Base-by-base conservation (phyloP, 2,113 vertebrate species). In the Nipponia nippon region DNA sequence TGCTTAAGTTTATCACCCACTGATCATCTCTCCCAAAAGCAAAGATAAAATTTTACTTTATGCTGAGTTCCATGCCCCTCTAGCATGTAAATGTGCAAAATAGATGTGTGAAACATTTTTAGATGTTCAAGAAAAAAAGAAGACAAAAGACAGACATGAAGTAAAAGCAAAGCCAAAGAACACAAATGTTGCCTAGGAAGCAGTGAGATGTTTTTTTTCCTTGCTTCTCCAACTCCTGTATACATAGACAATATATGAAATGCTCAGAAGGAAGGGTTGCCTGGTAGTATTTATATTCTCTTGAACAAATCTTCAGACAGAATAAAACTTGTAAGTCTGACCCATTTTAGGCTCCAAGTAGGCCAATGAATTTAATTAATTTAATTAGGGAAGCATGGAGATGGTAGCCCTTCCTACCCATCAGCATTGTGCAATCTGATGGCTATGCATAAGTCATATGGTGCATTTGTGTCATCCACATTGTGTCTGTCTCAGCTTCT, bases 401-500 rank as follows among this genome's bases (percentile, higher is more conserved):
- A n/a, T 23, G 10, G 47, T 32, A 88, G 6, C 3, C 8, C 7
- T 9, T 91, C 30, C 30, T 44, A 27, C 18, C 13, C 36, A 49
- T 20, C 18, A 67, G 12, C 4, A 9, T 1, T 25, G 15, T 59
- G 50, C 20, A 59, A 32, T 71, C 75, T 49, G 46, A 59, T 59
- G 29, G 27, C 11, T 42, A 7, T 1, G 1, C 3, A 0, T 36
- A 36, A 34, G 22, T 44, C n/a, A 9, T 0, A 1, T 5, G 8
- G 6, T 10, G 11, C 8, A 12, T 65, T 69, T 69, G 11, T 77
- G 19, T 50, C 38, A 32, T 20, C 50, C n/a, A 18, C 27, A 6
- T 22, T 25, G 30, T 52, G 23, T 23, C 42, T 49, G 21, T 44
- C 61, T 49, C 63, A 73, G 13, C 27, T 61, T 69, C 69, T 69